phyloP scores from a whole-genome alignment of 35 echinoderm and acorn worm species.

The Lytechinus variegatus region DNA sequence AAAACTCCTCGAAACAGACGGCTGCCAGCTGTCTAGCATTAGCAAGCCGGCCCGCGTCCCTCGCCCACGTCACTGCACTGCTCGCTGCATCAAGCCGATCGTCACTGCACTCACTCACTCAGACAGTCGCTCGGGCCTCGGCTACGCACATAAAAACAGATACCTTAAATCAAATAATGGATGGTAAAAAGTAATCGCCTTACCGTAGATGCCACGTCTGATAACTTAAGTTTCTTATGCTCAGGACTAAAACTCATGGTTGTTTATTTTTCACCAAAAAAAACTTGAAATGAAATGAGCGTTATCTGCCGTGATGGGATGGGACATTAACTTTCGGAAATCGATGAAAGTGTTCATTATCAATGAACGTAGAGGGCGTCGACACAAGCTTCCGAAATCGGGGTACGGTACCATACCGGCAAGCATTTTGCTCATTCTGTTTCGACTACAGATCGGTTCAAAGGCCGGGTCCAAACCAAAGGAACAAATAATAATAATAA shows the following conservation, averaged over 20 bases:
- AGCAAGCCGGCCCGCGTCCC: background rate
- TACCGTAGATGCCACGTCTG: slow-evolving; percentile 17
- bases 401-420: no score
- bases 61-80: background rate
- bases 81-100: background rate
- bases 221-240: background rate
- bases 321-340: background rate
- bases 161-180: background rate
- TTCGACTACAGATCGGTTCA: no score
- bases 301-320: background rate
- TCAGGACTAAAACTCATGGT: slow-evolving; percentile 26
- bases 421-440: no score
- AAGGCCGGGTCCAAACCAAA: no score
- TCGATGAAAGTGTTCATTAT: background rate
- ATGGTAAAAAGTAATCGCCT: background rate
- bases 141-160: background rate
- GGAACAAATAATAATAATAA: no score
- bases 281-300: background rate
- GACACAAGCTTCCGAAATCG: no score
- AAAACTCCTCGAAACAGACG: no score
- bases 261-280: background rate
- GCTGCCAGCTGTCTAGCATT: no score
- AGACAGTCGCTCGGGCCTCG: background rate
- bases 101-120: background rate
- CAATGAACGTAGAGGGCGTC: background rate